A percentile compares a stretch with the other conserved stretches of the same genome.
Conservation (phyloP, 2,888 invertebrate species). For the Bimastos eiseni region DNA sequence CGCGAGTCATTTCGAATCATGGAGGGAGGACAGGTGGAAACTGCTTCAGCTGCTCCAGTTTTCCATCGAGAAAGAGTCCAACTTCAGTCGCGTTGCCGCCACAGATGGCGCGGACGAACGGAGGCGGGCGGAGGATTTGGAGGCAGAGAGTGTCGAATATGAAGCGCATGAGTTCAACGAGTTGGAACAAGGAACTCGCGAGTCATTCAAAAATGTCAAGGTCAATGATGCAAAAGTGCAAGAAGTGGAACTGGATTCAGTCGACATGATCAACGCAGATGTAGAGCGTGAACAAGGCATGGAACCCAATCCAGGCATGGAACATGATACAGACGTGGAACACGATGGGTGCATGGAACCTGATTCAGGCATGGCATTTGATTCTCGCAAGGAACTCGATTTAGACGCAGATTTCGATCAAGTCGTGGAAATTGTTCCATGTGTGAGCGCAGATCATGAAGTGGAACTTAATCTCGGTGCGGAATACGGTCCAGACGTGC, state of each 20-base stretch:
- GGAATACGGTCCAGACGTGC: not conserved
- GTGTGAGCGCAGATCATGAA: not conserved
- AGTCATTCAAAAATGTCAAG: not conserved
- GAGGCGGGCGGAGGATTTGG: not conserved
- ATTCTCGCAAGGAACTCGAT: not conserved
- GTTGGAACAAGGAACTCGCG: not conserved
- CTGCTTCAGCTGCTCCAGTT: slow-evolving; percentile 25
- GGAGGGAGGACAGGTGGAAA: not conserved
- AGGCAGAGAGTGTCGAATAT: not conserved
- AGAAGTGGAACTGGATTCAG: not conserved
- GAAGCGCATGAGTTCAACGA: not conserved
- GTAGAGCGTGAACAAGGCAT: not conserved
- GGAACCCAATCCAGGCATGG: no score
- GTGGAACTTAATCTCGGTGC: not conserved
- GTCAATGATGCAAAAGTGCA: not conserved
- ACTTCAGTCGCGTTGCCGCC: not conserved
- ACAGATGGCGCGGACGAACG: not conserved
- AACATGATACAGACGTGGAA: not conserved
- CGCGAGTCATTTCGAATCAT: not conserved
- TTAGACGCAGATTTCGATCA: not conserved
- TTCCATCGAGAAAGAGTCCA: slow-evolving; percentile 20
- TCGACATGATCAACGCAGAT: not conserved
- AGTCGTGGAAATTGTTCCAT: not conserved
- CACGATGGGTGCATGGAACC: not conserved
- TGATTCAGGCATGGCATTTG: not conserved